phyloP scores from a whole-genome alignment of 2,113 vertebrate species.

The Stigmatopora nigra region DNA sequence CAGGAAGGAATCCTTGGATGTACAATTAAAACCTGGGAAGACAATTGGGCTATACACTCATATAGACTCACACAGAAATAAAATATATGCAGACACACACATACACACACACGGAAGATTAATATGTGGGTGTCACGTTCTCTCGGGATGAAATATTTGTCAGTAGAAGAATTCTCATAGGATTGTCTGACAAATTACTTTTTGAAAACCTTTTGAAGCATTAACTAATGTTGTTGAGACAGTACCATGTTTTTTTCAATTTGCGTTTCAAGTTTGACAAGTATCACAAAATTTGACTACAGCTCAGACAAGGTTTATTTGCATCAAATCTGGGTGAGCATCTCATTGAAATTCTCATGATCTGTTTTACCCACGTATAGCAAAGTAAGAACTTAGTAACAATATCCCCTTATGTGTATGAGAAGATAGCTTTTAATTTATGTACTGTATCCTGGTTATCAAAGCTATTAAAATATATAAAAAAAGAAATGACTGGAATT shows the following conservation, averaged over 20 bases:
- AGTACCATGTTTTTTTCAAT: neutral
- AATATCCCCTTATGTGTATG: neutral
- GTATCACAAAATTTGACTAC: neutral
- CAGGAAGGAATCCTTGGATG: conserved; percentile 33
- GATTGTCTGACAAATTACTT: neutral
- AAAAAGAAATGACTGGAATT: neutral
- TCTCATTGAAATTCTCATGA: neutral
- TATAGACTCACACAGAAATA: neutral
- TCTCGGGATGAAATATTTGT: conserved; percentile 8
- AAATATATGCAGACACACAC: neutral
- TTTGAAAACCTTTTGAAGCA: neutral
- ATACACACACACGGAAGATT: neutral
- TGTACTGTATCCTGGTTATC: neutral
- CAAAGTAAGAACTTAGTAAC: neutral
- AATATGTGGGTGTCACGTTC: conserved; percentile 10
- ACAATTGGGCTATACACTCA: neutral
- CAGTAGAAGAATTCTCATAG: neutral
- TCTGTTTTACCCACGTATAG: neutral
- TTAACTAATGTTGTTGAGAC: neutral
- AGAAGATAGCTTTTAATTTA: neutral
- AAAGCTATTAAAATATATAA: neutral
- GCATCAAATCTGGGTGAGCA: conserved; percentile 1
- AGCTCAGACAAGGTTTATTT: neutral
- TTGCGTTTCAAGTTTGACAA: conserved; percentile 5
- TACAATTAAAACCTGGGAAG: neutral